phyloP scores from a whole-genome alignment of 2,113 vertebrate genomes.

The Sialia sialis region DNA sequence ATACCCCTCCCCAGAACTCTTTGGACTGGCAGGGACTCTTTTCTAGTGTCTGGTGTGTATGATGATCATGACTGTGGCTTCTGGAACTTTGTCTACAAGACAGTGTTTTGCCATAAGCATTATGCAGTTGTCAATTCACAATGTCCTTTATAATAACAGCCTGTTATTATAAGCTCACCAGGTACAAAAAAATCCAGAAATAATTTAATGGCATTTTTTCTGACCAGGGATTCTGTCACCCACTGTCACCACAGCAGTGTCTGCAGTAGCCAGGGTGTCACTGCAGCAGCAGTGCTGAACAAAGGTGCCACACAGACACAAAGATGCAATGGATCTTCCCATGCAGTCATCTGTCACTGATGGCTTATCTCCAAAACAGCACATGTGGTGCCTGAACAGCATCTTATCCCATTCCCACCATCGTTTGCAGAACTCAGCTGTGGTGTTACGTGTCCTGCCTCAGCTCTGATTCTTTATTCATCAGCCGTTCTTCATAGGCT shows the following conservation, averaged over 20 bases:
- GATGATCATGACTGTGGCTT: not conserved
- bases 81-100: not conserved
- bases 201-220: not conserved
- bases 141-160: not conserved
- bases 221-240: not conserved
- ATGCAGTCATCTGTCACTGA: conserved; percentile 4
- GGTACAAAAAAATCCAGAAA: not conserved
- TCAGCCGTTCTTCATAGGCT: not conserved
- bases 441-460: not conserved
- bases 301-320: not conserved
- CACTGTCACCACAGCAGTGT: not conserved
- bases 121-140: not conserved
- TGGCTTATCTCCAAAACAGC: conserved; percentile 41
- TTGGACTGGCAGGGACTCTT: not conserved
- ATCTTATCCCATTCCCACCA: not conserved
- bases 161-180: not conserved
- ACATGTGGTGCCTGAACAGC: not conserved
- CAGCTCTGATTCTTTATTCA: conserved; percentile 13
- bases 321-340: not conserved
- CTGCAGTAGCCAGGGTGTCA: not conserved
- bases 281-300: not conserved
- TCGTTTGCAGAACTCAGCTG: conserved; percentile 4
- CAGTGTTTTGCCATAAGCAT: not conserved
- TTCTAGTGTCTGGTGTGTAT: not conserved
- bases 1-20: not conserved